Base-by-base conservation (phyloP, 2,888 invertebrate genomes). In the Adela reaumurella region DNA sequence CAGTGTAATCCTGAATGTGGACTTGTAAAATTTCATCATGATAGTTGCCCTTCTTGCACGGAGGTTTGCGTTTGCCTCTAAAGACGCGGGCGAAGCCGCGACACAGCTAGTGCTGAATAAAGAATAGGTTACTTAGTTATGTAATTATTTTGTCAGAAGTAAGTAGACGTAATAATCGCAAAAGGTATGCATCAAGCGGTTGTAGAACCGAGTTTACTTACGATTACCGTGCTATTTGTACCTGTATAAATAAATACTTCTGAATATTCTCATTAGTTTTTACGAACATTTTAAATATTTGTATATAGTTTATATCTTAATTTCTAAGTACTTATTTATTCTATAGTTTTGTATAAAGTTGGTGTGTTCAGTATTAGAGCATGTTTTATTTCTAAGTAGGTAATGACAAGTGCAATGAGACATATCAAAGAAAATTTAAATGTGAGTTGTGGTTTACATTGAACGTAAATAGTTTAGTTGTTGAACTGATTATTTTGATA, bases 381-480 rank as follows among this genome's bases (percentile, higher is more conserved):
- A 24, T 19, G 17, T 45, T 16, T 28, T 20, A 45, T 20, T 35
- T 44, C 20, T 20, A 19, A 44, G 19, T 19, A n/a, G 16, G 19
- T 19, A n/a, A n/a, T 8, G 19, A 58, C 59, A 58, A 54, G 64
- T 68, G 70, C 65, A 70, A 70, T 68, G 60, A 60, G 54, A 59
- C 56, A 57, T 58, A 56, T 55, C 50, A 56, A 55, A 55, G 51
- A 51, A 49, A 52, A 51, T 51, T 55, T 46, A 2, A 4, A 8
- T 20, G 10, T 19, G 24, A 3, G 4, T 35, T 14, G 6, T 8
- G 6, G 14, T 35, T 35, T 44, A 44, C 6, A 14, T 44, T 8
- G 20, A 17, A 19, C 14, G 19, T 44, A 19, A 19, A 11, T 19
- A 19, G n/a, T n/a, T n/a, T n/a, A 19, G 16, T 44, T 14, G 11